Conservation (phyloP, 2,113 vertebrate genomes). For the Carassius auratus region DNA sequence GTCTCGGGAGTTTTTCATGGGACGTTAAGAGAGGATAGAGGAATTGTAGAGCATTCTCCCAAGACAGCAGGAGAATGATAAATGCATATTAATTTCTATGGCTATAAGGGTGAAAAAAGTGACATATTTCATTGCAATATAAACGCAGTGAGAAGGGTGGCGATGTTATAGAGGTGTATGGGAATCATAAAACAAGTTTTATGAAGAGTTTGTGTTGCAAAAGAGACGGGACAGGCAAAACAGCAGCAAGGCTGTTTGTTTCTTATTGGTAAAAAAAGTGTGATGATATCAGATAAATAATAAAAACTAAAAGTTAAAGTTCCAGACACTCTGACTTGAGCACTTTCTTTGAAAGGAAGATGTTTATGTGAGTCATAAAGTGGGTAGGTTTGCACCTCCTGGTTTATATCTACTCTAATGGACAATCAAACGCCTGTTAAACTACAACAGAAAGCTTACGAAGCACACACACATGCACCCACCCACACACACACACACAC, state of each 20-base stretch:
- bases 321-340: not conserved
- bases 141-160: not conserved
- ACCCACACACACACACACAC: not conserved
- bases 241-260: constrained; percentile 11
- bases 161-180: not conserved
- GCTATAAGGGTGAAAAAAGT: not conserved
- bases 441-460: not conserved
- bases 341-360: constrained; percentile 28
- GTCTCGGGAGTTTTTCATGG: constrained; percentile 42
- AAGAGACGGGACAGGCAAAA: not conserved
- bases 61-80: not conserved
- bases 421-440: constrained; percentile 8
- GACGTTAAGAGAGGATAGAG: constrained; percentile 39
- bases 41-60: constrained; percentile 24
- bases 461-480: not conserved
- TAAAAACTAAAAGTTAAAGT: not conserved
- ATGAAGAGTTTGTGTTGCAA: not conserved
- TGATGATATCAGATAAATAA: constrained; percentile 17
- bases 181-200: not conserved
- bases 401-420: constrained; percentile 4
- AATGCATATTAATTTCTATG: not conserved
- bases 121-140: not conserved
- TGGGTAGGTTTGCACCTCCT: not conserved
- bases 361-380: constrained; percentile 14
- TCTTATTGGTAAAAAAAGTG: not conserved